Evolutionary conservation across 2,113 vertebrate genomes (phyloP).

Genomic region (Rhinogobius similis): DNA sequence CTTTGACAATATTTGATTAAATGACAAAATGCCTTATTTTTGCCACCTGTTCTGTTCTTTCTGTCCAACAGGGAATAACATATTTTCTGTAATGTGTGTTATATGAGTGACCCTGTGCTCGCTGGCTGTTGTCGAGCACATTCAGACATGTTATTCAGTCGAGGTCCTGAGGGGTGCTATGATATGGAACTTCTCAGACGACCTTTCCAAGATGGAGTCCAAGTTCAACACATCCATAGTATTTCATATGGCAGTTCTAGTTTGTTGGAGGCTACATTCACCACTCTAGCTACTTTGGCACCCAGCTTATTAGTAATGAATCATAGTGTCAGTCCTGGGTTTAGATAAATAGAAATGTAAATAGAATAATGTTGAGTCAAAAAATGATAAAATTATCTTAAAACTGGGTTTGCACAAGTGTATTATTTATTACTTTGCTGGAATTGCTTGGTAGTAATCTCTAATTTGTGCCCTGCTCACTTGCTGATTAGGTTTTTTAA

Average conservation of each 20-base stretch:
- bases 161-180: background rate
- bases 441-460: too few species aligned
- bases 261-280: background rate
- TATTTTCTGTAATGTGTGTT: background rate
- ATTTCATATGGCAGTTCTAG: background rate
- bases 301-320: background rate
- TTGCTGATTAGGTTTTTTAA: too few species aligned
- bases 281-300: background rate
- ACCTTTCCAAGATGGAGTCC: background rate
- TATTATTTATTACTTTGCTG: background rate
- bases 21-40: background rate
- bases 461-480: background rate
- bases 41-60: background rate
- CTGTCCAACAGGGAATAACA: background rate
- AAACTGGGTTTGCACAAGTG: background rate
- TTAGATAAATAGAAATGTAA: background rate
- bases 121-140: background rate
- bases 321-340: too few species aligned
- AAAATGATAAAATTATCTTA: too few species aligned
- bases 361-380: too few species aligned
- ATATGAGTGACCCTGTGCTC: background rate
- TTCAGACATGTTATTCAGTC: background rate
- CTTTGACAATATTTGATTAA: background rate
- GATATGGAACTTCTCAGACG: background rate
- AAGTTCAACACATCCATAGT: background rate